Evolutionary conservation across 2,888 invertebrate species (phyloP).

Genomic region (Volucella inflata): DNA sequence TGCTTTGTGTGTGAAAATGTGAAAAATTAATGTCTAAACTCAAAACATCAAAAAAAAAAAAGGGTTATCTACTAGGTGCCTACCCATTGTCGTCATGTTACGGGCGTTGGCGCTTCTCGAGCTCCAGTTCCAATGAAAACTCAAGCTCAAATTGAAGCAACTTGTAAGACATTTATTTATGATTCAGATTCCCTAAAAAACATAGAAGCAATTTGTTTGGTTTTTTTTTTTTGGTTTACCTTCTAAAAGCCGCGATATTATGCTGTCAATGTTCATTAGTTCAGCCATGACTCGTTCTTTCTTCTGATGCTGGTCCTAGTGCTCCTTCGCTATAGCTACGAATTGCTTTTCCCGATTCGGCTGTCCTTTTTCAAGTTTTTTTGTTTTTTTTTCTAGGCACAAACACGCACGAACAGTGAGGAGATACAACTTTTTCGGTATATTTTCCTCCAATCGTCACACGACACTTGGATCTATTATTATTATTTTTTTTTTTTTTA

Average conservation of each 20-base stretch:
- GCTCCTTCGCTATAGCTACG: conserved; percentile 1
- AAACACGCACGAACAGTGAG: conserved; percentile 46
- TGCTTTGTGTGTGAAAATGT: conserved; percentile 35
- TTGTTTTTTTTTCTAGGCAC: conserved; percentile 11
- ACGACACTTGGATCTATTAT: conserved; percentile 1
- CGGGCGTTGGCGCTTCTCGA: conserved; percentile 59
- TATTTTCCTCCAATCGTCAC: conserved; percentile 27
- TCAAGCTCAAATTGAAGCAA: neutral
- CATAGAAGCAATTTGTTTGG: neutral
- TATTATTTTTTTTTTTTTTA: conserved; percentile 10
- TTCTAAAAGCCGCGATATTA: conserved; percentile 82
- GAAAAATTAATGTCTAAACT: conserved; percentile 8
- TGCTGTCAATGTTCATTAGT: conserved; percentile 83
- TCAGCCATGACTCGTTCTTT: conserved; percentile 79
- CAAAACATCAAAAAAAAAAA: conserved; percentile 28
- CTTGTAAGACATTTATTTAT: neutral
- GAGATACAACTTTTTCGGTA: conserved; percentile 4
- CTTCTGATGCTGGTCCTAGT: conserved; percentile 38
- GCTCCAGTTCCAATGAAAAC: neutral
- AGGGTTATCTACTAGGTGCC: conserved; percentile 26
- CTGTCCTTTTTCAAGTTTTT: conserved; percentile 22
- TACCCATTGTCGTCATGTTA: conserved; percentile 20
- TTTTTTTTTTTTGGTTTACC: conserved; percentile 77
- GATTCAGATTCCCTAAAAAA: neutral
- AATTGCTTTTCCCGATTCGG: conserved; percentile 17